These are phyloP conservation scores for Scaptomyza parva DNA, from an alignment of 2,888 invertebrate genomes.

Conservation along the genomic window DNA sequence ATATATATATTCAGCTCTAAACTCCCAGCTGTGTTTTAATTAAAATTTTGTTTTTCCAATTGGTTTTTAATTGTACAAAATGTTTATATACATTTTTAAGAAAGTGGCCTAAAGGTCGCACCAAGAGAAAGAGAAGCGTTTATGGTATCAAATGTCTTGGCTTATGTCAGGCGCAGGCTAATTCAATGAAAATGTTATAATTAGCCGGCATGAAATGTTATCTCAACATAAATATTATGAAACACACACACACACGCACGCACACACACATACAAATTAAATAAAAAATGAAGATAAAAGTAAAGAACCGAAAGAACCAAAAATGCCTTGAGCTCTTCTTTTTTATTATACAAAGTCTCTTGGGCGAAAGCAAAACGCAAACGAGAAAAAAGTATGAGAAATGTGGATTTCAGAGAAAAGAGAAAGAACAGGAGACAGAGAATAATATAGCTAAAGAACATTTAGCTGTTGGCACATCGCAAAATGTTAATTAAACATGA, in stretches of 20 bases:
- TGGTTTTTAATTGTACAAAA: conserved; percentile 1
- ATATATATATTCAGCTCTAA: neutral
- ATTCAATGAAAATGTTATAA: conserved; percentile 32
- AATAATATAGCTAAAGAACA: conserved; percentile 8
- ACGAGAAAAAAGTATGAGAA: conserved; percentile 40
- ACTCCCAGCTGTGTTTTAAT: neutral
- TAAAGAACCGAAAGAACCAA: conserved; percentile 36
- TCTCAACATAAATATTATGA: conserved; percentile 47
- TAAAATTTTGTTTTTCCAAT: conserved; percentile 4
- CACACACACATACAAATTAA: conserved; percentile 16
- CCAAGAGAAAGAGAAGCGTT: neutral
- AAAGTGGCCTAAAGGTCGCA: conserved; percentile 16
- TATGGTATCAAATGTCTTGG: conserved; percentile 6
- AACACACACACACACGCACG: conserved; percentile 20
- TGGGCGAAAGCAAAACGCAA: neutral
- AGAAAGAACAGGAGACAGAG: neutral
- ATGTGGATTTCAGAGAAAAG: conserved; percentile 26
- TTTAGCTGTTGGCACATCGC: conserved; percentile 52
- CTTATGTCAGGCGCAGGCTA: conserved; percentile 1
- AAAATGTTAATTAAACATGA: conserved; percentile 73
- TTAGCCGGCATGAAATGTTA: conserved; percentile 45
- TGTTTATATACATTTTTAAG: conserved; percentile 6
- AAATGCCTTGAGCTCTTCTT: conserved; percentile 38
- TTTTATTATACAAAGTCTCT: conserved; percentile 2
- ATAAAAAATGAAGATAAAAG: conserved; percentile 30